Base-by-base conservation (phyloP, 1,140 invertebrate genomes). In the Physella acuta region DNA sequence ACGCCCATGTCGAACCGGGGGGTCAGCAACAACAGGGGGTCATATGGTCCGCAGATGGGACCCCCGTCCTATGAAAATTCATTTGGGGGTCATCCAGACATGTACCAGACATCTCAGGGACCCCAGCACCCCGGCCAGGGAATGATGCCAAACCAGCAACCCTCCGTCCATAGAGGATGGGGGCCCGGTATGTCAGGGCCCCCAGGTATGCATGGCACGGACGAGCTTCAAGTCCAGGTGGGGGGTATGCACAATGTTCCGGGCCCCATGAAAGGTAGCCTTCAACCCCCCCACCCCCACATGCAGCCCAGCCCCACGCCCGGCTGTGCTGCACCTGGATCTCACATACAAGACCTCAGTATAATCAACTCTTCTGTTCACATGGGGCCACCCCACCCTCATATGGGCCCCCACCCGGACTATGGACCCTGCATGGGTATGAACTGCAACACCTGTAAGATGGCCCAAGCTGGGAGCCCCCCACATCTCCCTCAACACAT, bases 111-210 rank as follows among this genome's bases (percentile, higher is more conserved):
- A 24, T 31, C 51, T 49, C 58, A 33, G 30, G 69, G 26, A 55
- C 72, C 71, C 30, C 72, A 71, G 24, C 69, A 56, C 31, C 61
- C 71, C 26, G 71, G 73, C 53, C 72, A 72, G 26, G 74, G 73
- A 14, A 73, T 73, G 55, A 73, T 73, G 55, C 31, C 51, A 31
- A 33, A 8, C n/a, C 62, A 51, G 20, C 62, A 65, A 55, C 11
- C 55, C 36, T 49, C 66, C 60, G 8, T 49, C 55, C 58, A 36
- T 64, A 62, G 39, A 34, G 39, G 53, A 49, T 49, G 51, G 56
- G 58, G 61, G 33, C 36, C 53, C 51, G 30, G 31, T 58, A 33
- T 58, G 2, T 17, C 11, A 37, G 59, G 59, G 4, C 37, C 59
- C 1, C 39, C 8, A 44, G 20, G 20, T 20, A 44, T 44, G 39